Percentiles rank a stretch among this genome's conserved stretches.
Evolutionary conservation across 2,888 invertebrate species (phyloP).

Genomic region (Steinernema hermaphroditum): DNA sequence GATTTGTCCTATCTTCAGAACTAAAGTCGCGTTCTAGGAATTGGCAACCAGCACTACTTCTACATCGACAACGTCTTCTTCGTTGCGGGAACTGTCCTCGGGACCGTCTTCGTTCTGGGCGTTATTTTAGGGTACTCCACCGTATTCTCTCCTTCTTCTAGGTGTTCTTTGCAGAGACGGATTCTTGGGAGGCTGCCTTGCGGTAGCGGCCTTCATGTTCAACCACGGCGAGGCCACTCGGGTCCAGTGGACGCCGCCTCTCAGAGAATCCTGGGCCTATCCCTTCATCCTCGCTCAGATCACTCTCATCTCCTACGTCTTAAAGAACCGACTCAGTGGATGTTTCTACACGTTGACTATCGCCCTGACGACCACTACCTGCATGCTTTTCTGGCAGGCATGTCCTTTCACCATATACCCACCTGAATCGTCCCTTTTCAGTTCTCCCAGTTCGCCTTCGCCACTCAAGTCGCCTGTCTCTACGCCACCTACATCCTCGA

Average conservation of each 20-base stretch:
- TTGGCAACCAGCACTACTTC: constrained; percentile 80
- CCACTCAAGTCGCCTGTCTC: constrained; percentile 78
- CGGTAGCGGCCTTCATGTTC: constrained; percentile 77
- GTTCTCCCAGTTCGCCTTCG: constrained; percentile 81
- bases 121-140: constrained; percentile 57
- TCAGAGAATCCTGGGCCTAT: constrained; percentile 83
- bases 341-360: too few species aligned
- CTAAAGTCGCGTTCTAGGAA: constrained; percentile 61
- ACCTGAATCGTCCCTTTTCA: constrained; percentile 77
- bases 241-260: constrained; percentile 83
- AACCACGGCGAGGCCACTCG: constrained; percentile 82
- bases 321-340: constrained; percentile 58
- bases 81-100: constrained; percentile 76
- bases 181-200: constrained; percentile 76
- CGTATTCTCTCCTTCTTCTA: constrained; percentile 66
- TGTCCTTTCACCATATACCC: too few species aligned
- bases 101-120: constrained; percentile 74
- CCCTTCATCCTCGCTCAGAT: constrained; percentile 79
- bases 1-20: neutral
- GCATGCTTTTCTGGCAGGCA: constrained; percentile 71
- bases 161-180: constrained; percentile 72
- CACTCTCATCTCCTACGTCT: constrained; percentile 73
- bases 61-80: constrained; percentile 80
- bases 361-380: constrained; percentile 64
- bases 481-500: constrained; percentile 74